Conservation (phyloP, 1,140 invertebrate species). For the Prorops nasuta region DNA sequence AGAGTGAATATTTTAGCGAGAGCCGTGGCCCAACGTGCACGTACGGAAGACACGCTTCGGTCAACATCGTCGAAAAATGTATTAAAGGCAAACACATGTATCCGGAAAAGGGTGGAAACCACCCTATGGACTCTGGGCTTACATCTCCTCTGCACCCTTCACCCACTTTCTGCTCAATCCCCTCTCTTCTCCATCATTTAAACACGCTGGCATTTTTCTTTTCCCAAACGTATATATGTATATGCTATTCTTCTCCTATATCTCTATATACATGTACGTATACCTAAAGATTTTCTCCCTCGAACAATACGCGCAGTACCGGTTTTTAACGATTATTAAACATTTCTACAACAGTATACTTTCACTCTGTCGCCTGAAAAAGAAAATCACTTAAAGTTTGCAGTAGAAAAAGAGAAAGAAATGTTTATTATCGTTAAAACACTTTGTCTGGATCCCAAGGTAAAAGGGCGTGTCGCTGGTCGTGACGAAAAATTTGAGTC, state of each 20-base stretch:
- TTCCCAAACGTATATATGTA: too few relatives aligned
- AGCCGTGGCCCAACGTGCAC: constrained; percentile 5
- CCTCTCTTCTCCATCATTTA: constrained; percentile 27
- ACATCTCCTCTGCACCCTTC: constrained; percentile 4
- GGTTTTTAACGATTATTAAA: neutral
- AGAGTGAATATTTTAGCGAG: constrained; percentile 36
- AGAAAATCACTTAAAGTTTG: too few relatives aligned
- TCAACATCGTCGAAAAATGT: constrained; percentile 42
- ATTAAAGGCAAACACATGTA: constrained; percentile 44
- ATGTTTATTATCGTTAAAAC: too few relatives aligned
- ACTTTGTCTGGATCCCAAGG: too few relatives aligned
- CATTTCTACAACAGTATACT: neutral
- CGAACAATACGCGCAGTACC: neutral
- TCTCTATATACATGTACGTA: too few relatives aligned
- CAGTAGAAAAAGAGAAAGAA: too few relatives aligned
- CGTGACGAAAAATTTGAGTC: too few relatives aligned
- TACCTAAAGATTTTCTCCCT: constrained; percentile 21
- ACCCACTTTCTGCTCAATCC: constrained; percentile 6
- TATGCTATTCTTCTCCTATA: too few relatives aligned
- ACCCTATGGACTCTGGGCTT: neutral
- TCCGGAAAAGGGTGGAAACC: constrained; percentile 27
- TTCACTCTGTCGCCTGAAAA: too few relatives aligned
- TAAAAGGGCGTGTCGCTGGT: too few relatives aligned
- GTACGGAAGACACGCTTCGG: constrained; percentile 30
- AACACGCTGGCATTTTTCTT: constrained; percentile 24